Base-by-base conservation (phyloP, 2,797 vertebrate genomes). In the Alca torda region DNA sequence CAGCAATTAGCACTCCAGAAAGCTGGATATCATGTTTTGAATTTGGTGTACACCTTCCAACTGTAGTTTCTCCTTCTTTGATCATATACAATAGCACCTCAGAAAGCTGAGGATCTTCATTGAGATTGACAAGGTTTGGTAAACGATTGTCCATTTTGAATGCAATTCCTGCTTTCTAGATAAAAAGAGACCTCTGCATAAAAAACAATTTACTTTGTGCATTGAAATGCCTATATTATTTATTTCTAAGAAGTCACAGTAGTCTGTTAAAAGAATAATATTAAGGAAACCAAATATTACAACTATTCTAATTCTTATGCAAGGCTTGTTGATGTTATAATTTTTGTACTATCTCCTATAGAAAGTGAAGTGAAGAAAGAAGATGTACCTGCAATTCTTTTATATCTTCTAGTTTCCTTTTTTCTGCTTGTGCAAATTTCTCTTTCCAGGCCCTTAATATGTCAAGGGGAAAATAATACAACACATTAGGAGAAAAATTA, bases 81-180 rank as follows among this genome's bases (percentile, higher is more conserved):
- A 99, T 98, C 99, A 99, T 99, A 92, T 99, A 99, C 17, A 99
- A 97, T 61, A 99, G 98, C 98, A 99, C 99, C 97, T 99, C 99
- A 13, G 99, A 99, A 78, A 99, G 98, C 97, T 99, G 99, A 59
- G 99, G 99, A 93, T 99, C 99, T 97, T 99, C 99, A 70, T 98
- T 99, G 93, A 99, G 98, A 96, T 99, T 99, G 84, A 99, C 99
- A 85, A 99, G 98, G 96, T 99, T 99, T 77, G 99, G 99, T 85
- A 99, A 98, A 63, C 96, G 98, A 96, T 99, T 99, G 97, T 99
- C 99, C 97, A 99, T 98, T 98, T 99, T 99, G 97, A 99, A 99
- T 4, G 99, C 98, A 96, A 99, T 98, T 30, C 99, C 99, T 72
- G 98, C 98, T 98, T 99, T 99, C 99, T 99, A 90, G 61, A 45